Base-by-base conservation (phyloP, 1,140 invertebrate species). In the Temnothorax nylanderi region DNA sequence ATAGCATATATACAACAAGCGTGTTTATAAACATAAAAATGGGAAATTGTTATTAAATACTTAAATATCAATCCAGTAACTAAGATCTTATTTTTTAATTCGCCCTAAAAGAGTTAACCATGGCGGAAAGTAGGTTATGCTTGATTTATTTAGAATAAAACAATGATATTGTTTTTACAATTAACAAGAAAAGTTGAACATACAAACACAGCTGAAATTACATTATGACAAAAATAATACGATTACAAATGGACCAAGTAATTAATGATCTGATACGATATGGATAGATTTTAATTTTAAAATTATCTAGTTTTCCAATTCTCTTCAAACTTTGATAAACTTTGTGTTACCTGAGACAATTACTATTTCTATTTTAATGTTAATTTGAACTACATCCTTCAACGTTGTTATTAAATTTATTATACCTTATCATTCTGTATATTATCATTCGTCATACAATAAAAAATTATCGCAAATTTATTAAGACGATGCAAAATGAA, bases 91-190 rank as follows among this genome's bases (percentile, higher is more conserved):
- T 37, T 60, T 60, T 65, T 58, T 37, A 41, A 58, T 88, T 90
- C 60, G 77, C 82, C 88, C 87, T 86, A 80, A 90, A 90, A 26
- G 65, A 85, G 51, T 82, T 18, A 90, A 90, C 88, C 89, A 90
- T 90, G 87, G 88, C 77, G 88, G 90, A 87, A 91, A 85, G 44
- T 69, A 81, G 87, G 89, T 86, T 89, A 91, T 88, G 90, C 90
- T 92, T 91, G 90, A 88, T 93, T 90, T 92, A 90, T 80, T 87
- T 89, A 90, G 81, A 71, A 75, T 75, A 84, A 80, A 86, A 87
- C 71, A n/a, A 49, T 18, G 58, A 54, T 18, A 65, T 74, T 87
- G 49, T 87, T 26, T 77, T 47, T 77, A 18, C 69, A 54, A 65
- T n/a, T 67, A 65, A 21, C n/a, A 32, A 54, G 2, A 47, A 34